These are phyloP conservation scores for Heptranchias perlo DNA, from an alignment of 2,113 vertebrate genomes.

Conservation along the genomic window DNA sequence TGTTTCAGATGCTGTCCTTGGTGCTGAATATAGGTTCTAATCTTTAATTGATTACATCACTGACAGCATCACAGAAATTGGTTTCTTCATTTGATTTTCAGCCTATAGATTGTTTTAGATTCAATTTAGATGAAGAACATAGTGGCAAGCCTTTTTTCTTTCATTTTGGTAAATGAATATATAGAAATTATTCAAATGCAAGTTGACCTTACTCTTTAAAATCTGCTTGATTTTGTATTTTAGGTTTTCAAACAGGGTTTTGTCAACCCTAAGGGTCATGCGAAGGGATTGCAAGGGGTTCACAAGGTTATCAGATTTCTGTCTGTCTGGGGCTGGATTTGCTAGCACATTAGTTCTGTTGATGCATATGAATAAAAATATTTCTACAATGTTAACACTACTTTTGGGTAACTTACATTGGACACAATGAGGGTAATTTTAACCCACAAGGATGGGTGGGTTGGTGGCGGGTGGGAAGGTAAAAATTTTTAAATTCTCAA, in stretches of 20 bases:
- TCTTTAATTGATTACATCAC: neutral
- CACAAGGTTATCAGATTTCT: neutral
- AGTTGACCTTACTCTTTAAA: neutral
- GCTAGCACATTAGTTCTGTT: too few relatives aligned
- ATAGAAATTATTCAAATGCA: neutral
- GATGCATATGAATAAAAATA: too few relatives aligned
- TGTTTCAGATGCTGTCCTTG: neutral
- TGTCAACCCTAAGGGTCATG: neutral
- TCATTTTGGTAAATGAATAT: neutral
- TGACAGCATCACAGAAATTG: neutral
- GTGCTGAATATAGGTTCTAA: neutral
- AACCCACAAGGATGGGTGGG: too few relatives aligned
- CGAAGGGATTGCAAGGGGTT: neutral
- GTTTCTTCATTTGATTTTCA: neutral
- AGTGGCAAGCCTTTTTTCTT: neutral
- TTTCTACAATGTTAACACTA: too few relatives aligned
- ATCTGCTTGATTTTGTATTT: neutral
- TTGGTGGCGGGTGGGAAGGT: too few relatives aligned
- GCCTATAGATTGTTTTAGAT: neutral
- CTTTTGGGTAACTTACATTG: neutral
- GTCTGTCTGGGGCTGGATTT: neutral
- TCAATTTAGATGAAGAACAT: neutral
- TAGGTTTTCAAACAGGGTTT: neutral
- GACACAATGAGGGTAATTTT: too few relatives aligned
- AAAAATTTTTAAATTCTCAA: too few relatives aligned